These are phyloP conservation scores for Phoxinus phoxinus DNA, from an alignment of 2,113 vertebrate genomes.

Conservation along the genomic window DNA sequence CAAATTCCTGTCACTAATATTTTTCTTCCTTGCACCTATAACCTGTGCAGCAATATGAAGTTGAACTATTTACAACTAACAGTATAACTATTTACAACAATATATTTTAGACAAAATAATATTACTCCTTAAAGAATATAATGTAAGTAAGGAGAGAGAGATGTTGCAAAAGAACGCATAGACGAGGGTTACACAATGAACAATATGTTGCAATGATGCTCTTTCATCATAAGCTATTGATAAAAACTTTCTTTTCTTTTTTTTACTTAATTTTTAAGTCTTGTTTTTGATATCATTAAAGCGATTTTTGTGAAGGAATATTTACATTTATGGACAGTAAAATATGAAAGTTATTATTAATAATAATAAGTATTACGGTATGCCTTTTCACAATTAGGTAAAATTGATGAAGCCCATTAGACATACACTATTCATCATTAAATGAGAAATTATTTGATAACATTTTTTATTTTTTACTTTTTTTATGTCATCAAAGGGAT, in stretches of 20 bases:
- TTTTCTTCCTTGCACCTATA: too few relatives aligned
- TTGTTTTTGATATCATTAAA: not conserved
- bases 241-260: too few relatives aligned
- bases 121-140: not conserved
- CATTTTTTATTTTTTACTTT: not conserved
- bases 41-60: not conserved
- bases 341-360: not conserved
- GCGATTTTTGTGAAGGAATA: not conserved
- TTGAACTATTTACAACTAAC: too few relatives aligned
- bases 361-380: too few relatives aligned
- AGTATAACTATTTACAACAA: not conserved
- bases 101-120: not conserved
- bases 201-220: not conserved
- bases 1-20: not conserved
- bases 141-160: not conserved
- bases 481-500: not conserved
- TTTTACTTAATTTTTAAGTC: not conserved
- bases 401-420: too few relatives aligned
- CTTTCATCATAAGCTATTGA: not conserved
- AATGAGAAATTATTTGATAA: too few relatives aligned
- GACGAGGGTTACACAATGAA: not conserved
- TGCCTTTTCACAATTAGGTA: too few relatives aligned
- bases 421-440: too few relatives aligned
- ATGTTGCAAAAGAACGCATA: not conserved
- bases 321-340: not conserved